Conservation (phyloP, 2,888 invertebrate genomes). For the Scaptomyza reducta region DNA sequence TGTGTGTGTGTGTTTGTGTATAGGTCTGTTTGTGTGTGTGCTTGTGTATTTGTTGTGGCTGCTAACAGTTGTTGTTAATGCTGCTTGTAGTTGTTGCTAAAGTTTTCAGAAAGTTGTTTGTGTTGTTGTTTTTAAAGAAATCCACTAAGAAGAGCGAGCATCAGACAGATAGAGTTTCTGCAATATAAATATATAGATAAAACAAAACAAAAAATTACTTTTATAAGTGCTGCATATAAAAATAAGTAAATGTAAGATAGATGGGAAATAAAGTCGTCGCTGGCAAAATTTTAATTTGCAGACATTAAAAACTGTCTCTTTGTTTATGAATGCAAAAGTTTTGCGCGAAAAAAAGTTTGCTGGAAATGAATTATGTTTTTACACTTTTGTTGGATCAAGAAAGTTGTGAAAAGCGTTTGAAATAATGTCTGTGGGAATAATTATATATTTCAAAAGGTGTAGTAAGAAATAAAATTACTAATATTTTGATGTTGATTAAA, state of each 20-base stretch:
- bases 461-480: background rate
- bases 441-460: background rate
- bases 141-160: slow-evolving; percentile 71
- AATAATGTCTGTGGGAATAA: background rate
- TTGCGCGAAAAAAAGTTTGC: background rate
- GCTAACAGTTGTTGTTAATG: slow-evolving; percentile 22
- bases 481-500: no score
- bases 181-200: slow-evolving; percentile 51
- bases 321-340: slow-evolving; percentile 6
- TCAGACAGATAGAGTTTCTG: slow-evolving; percentile 70
- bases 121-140: slow-evolving; percentile 62
- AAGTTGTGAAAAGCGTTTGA: background rate
- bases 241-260: slow-evolving; percentile 1
- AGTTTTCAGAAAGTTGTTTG: slow-evolving; percentile 46
- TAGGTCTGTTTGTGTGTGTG: slow-evolving; percentile 7
- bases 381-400: background rate
- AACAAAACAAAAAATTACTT: slow-evolving; percentile 17
- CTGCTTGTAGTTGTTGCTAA: slow-evolving; percentile 20
- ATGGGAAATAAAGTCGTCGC: background rate
- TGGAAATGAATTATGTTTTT: background rate
- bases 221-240: slow-evolving; percentile 5
- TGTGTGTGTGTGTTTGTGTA: background rate
- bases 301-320: background rate
- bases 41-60: slow-evolving; percentile 30
- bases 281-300: slow-evolving; percentile 8